Evolutionary conservation across 2,888 invertebrate species (phyloP), one percentile per base, ranked within the genome.

Genomic region (Piscicola geometra): DNA sequence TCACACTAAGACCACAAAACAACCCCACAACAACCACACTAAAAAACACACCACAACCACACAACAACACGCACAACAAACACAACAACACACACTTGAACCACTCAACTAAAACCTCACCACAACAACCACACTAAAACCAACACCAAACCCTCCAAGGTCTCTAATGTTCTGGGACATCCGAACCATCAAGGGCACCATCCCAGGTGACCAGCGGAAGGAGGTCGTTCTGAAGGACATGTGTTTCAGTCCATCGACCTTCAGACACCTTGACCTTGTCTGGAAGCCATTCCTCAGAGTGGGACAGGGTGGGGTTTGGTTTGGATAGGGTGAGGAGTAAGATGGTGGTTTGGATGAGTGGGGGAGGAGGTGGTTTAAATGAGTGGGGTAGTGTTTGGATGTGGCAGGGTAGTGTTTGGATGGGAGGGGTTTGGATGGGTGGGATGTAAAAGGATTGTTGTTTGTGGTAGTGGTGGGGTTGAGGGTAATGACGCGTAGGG

Each of bases 261-360:
- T 85, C 80, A 83, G 82, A 80, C 83, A 84, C 77, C 80, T 86
- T 33, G 85, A 85, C 78, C 81, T 85, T 30, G 80, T 80, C 5
- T 86, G 86, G 86, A 85, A 84, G 81, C 86, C 86, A 18, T 80
- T 82, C 75, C 81, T 86, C 15, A 84, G 81, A 81, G 84, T 84
- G 74, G 3, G 15, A n/a, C n/a, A 5, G 5, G 18, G 15, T 35
- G n/a, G 2, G 36, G 18, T 68, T 15, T 3, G 9, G 21, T 5
- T 56, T 9, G 9, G 41, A 15, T 41, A 15, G 5, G 41, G 41
- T 41, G 41, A 9, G 60, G 21, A n/a, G n/a, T n/a, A n/a, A n/a
- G n/a, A n/a, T n/a, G 3, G 15, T 71, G 28, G 30, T 71, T 3
- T 47, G 15, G n/a, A 41, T 5, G 47, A 41, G 21, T 56, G 60